Conservation (phyloP, 2,797 vertebrate species). For the Passerculus sandwichensis region DNA sequence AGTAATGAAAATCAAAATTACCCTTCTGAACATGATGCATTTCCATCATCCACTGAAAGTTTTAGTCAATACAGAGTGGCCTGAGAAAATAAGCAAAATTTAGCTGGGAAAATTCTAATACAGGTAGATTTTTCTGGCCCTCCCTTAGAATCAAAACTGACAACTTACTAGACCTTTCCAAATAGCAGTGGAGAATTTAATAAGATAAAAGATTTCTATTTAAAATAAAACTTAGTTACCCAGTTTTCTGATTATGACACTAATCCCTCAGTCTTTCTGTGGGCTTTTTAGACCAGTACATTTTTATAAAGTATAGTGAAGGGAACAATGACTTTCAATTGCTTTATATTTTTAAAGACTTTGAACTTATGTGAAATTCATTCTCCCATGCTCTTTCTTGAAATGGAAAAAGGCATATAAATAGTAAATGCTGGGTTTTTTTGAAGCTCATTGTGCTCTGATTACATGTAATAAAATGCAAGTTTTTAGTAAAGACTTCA, state of each 20-base stretch:
- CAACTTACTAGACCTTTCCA: neutral
- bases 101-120: neutral
- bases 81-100: neutral
- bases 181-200: neutral
- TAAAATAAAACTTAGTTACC: neutral
- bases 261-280: neutral
- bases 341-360: neutral
- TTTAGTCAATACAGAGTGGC: neutral
- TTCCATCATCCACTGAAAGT: neutral
- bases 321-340: neutral
- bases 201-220: neutral
- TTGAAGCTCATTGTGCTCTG: neutral
- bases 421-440: constrained; percentile 11
- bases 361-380: neutral
- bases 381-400: neutral
- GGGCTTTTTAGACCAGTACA: neutral
- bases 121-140: neutral
- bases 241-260: neutral
- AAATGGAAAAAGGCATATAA: neutral
- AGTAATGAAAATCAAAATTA: neutral
- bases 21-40: no score
- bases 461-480: neutral
- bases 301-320: neutral
- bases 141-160: neutral
- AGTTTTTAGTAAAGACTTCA: neutral